Evolutionary conservation across 2,797 vertebrate species (phyloP).

Genomic region (Diplodus sargus): DNA sequence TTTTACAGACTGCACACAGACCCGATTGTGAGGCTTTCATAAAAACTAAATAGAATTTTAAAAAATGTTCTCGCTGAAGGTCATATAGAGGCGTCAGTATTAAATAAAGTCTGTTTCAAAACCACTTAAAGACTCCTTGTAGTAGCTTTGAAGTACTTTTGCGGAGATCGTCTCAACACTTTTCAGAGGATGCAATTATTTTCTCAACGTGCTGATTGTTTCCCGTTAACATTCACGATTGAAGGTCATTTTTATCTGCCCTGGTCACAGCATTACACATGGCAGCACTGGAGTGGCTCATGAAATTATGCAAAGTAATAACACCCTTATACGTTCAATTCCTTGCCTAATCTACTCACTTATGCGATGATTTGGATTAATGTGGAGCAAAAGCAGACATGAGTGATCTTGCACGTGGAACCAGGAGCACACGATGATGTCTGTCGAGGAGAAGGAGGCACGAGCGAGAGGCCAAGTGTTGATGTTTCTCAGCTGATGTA

Average conservation of each 20-base stretch:
- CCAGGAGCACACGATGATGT: constrained; percentile 25
- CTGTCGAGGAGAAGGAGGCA: constrained; percentile 12
- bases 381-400: constrained; percentile 25
- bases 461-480: constrained; percentile 25
- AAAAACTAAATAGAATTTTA: too few species aligned
- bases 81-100: too few species aligned
- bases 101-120: too few species aligned
- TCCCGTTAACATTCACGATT: constrained; percentile 9
- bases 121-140: too few species aligned
- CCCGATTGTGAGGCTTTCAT: too few species aligned
- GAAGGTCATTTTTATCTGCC: constrained; percentile 14
- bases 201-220: background rate
- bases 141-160: too few species aligned
- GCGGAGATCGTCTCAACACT: background rate
- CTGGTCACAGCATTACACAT: background rate
- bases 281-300: constrained; percentile 7
- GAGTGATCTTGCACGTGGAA: constrained; percentile 30
- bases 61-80: too few species aligned
- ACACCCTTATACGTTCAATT: constrained; percentile 8
- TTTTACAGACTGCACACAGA: too few species aligned
- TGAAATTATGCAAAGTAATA: constrained; percentile 2
- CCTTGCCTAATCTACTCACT: constrained; percentile 21
- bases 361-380: constrained; percentile 29
- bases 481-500: constrained; percentile 57
- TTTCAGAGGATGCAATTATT: background rate